These are phyloP conservation scores for Andrena hattorfiana DNA, from an alignment of 2,888 invertebrate genomes.

Conservation along the genomic window DNA sequence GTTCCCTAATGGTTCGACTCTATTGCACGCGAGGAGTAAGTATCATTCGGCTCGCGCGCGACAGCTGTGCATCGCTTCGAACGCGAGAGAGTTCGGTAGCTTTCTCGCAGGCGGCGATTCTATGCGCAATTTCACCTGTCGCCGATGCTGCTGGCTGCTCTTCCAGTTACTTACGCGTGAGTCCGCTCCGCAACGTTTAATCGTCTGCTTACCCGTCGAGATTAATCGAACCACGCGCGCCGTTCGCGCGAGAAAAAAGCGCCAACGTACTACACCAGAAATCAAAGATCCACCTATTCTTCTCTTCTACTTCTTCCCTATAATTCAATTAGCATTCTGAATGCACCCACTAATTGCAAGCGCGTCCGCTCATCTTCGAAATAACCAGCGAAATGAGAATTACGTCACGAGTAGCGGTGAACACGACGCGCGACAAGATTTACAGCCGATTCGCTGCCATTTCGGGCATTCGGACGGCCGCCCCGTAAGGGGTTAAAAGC, in stretches of 20 bases:
- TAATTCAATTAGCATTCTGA: neutral
- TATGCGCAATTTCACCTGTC: constrained; percentile 70
- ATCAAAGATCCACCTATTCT: neutral
- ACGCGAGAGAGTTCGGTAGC: constrained; percentile 39
- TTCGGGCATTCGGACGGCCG: neutral
- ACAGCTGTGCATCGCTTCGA: constrained; percentile 68
- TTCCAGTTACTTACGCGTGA: constrained; percentile 3
- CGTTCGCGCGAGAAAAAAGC: neutral
- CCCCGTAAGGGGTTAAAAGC: constrained; percentile 44
- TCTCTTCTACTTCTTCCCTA: neutral
- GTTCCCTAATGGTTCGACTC: constrained; percentile 36
- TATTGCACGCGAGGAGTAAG: constrained; percentile 39
- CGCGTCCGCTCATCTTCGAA: neutral
- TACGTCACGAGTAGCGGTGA: constrained; percentile 3
- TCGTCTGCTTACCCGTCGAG: neutral
- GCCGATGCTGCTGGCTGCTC: constrained; percentile 42
- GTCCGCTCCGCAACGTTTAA: neutral
- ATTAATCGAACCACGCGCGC: constrained; percentile 15
- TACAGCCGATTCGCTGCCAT: constrained; percentile 25
- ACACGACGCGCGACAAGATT: constrained; percentile 21
- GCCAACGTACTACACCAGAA: neutral
- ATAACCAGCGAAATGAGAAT: neutral
- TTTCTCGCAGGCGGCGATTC: constrained; percentile 56
- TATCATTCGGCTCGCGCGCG: constrained; percentile 57
- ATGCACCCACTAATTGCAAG: no score